Evolutionary conservation across 1,140 invertebrate species (phyloP).

Genomic region (Mercenaria mercenaria): DNA sequence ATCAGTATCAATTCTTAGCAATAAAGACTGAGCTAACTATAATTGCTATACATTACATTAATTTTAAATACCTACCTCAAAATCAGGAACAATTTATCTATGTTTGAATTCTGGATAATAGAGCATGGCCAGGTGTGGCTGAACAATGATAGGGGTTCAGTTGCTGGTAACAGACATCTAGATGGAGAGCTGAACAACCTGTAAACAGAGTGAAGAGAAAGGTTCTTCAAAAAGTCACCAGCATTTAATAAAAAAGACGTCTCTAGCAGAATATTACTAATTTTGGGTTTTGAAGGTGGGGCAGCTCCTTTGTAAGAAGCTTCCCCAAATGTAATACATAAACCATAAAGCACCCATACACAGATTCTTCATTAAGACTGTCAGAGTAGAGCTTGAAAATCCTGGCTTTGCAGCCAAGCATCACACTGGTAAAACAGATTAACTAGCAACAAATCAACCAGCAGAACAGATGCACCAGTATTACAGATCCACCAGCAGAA

Average conservation of each 20-base stretch:
- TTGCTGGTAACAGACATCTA: background rate
- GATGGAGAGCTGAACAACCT: background rate
- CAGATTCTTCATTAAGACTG: too few species aligned
- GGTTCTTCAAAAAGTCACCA: background rate
- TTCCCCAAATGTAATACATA: background rate
- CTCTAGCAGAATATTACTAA: background rate
- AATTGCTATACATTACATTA: too few species aligned
- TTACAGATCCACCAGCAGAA: too few species aligned
- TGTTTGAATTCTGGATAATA: background rate
- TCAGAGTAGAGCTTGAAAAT: too few species aligned
- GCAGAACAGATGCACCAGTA: too few species aligned
- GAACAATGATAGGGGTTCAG: background rate
- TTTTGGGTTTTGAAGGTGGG: background rate
- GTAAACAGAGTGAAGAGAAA: background rate
- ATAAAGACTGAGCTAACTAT: too few species aligned
- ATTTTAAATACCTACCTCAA: slow-evolving; percentile 36
- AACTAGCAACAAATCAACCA: too few species aligned
- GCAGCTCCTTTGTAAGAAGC: background rate
- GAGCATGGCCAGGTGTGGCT: background rate
- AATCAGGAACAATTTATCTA: slow-evolving; percentile 40
- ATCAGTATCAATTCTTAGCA: too few species aligned
- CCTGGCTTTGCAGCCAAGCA: too few species aligned
- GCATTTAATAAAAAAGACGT: background rate
- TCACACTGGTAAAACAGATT: too few species aligned
- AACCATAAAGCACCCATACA: background rate